phyloP scores from a whole-genome alignment of 2,888 invertebrate species.

The Hartigia nigra region DNA sequence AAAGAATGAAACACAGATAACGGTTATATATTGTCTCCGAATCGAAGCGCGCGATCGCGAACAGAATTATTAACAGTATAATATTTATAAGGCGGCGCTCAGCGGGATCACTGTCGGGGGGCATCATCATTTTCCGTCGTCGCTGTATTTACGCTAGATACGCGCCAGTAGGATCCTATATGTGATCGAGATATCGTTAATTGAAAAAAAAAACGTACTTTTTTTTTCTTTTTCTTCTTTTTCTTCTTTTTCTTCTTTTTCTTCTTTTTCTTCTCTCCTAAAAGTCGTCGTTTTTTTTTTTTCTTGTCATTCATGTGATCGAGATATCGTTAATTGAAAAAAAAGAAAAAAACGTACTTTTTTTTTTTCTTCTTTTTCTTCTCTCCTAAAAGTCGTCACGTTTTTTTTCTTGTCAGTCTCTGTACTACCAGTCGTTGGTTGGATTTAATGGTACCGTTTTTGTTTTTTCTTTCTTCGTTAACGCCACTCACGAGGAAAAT shows the following conservation, averaged over 20 bases:
- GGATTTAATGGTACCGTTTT: no score
- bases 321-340: neutral
- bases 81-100: slow-evolving; percentile 16
- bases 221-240: no score
- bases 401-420: neutral
- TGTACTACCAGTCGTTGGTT: neutral
- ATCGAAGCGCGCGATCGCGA: slow-evolving; percentile 48
- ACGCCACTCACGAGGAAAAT: neutral
- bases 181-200: neutral
- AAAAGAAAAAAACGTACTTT: no score
- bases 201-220: no score
- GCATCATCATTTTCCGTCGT: neutral
- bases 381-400: no score
- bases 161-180: neutral
- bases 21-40: slow-evolving; percentile 6
- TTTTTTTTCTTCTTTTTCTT: no score
- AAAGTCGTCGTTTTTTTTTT: no score
- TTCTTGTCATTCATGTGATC: no score
- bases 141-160: neutral
- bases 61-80: slow-evolving; percentile 58
- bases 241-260: no score
- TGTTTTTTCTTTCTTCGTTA: neutral
- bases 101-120: neutral
- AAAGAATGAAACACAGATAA: slow-evolving; percentile 10
- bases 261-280: no score